Conservation (phyloP, 2,888 invertebrate genomes). For the Cataglyphis cursor region DNA sequence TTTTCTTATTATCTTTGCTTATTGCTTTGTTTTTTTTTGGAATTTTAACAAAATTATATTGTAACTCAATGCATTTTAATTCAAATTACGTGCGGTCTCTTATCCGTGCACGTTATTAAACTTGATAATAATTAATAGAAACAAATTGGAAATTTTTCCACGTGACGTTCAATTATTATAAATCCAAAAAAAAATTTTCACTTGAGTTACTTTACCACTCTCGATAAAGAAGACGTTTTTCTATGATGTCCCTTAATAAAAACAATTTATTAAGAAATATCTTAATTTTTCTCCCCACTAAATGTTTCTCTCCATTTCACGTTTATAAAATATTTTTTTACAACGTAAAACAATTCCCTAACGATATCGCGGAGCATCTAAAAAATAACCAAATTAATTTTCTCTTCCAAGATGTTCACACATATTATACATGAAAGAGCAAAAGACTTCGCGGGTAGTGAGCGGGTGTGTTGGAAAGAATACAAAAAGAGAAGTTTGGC, state of each 20-base stretch:
- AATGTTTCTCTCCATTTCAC: neutral
- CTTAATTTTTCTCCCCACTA: neutral
- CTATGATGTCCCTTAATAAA: constrained; percentile 37
- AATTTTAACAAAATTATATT: neutral
- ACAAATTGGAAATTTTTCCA: constrained; percentile 20
- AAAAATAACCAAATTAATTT: constrained; percentile 78
- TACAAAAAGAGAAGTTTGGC: constrained; percentile 76
- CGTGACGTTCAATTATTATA: constrained; percentile 56
- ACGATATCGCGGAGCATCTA: constrained; percentile 37
- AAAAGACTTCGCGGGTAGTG: constrained; percentile 28
- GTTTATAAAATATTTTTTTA: neutral
- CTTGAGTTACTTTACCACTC: constrained; percentile 38
- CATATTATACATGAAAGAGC: constrained; percentile 67
- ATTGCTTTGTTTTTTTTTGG: neutral
- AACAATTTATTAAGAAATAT: neutral
- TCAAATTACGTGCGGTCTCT: neutral
- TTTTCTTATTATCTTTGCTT: neutral
- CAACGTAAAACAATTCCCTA: neutral
- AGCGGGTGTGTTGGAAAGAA: constrained; percentile 42
- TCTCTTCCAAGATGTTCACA: constrained; percentile 75
- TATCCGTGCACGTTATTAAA: neutral
- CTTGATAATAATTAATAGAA: constrained; percentile 53
- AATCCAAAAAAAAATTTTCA: constrained; percentile 38
- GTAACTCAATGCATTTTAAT: neutral
- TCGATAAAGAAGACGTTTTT: constrained; percentile 30